Percentiles rank a stretch among this genome's conserved stretches.
These are phyloP conservation scores for Lytechinus variegatus DNA, from an alignment of 35 echinoderm and acorn worm species.

Conservation along the genomic window DNA sequence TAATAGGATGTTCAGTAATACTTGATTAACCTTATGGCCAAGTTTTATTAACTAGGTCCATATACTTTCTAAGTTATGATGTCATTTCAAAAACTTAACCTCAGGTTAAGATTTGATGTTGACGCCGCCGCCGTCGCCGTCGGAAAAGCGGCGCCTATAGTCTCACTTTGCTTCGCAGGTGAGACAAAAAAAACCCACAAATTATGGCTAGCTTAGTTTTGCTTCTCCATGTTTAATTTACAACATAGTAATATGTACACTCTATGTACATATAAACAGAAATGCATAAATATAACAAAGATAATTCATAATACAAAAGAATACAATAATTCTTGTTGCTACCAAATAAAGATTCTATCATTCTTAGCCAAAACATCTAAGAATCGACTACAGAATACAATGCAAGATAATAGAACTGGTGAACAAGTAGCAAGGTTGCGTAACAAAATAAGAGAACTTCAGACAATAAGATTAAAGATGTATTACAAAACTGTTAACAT, in stretches of 20 bases:
- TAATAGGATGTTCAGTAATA: too few species aligned
- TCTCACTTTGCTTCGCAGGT: too few species aligned
- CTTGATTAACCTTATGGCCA: too few species aligned
- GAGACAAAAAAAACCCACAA: background rate
- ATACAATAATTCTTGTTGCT: background rate
- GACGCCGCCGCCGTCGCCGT: too few species aligned
- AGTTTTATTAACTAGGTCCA: too few species aligned
- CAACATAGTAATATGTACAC: conserved; percentile 19
- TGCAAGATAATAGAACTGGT: background rate
- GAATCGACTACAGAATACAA: background rate
- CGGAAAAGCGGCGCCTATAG: too few species aligned
- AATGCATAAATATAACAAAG: conserved; percentile 7
- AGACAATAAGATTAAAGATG: background rate
- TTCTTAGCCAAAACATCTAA: background rate
- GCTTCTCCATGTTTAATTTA: conserved; percentile 1
- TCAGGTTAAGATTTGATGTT: too few species aligned
- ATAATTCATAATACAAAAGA: conserved; percentile 21
- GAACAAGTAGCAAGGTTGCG: background rate
- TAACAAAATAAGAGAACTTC: background rate
- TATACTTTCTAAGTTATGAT: too few species aligned
- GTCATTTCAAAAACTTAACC: too few species aligned
- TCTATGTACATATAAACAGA: background rate
- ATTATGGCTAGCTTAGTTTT: background rate
- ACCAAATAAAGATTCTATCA: background rate
- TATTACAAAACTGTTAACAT: background rate